Conservation (phyloP, 1,140 invertebrate genomes). For the Argopecten irradians region DNA sequence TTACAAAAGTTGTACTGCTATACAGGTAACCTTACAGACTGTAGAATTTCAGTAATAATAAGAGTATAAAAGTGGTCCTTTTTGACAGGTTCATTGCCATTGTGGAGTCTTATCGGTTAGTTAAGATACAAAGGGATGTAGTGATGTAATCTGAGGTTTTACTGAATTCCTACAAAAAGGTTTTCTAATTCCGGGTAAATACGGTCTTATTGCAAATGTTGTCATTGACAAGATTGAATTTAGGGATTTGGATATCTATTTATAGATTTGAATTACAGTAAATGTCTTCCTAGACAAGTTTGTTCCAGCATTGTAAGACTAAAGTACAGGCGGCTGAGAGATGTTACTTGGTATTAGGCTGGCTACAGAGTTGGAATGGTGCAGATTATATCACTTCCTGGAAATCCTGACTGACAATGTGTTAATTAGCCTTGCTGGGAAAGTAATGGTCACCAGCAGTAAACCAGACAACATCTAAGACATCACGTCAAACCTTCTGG, state of each 20-base stretch:
- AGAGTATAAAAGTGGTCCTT: no score
- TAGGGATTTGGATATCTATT: not conserved
- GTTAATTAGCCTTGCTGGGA: not conserved
- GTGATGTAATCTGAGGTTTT: no score
- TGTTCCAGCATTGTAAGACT: not conserved
- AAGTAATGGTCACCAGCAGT: not conserved
- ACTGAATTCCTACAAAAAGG: no score
- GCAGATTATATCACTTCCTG: not conserved
- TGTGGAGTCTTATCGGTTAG: no score
- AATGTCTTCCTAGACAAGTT: not conserved
- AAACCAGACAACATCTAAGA: not conserved
- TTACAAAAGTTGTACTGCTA: not conserved
- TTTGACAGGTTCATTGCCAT: no score
- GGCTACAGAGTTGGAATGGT: not conserved
- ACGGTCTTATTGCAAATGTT: not conserved
- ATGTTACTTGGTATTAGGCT: not conserved
- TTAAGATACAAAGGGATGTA: no score
- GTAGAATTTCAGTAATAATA: no score
- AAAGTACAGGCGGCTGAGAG: not conserved
- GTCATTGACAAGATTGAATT: not conserved
- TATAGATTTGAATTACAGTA: not conserved
- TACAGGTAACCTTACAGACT: no score
- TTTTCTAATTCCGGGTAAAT: no score
- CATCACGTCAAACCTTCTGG: not conserved
- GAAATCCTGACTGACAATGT: slow-evolving; percentile 15